Evolutionary conservation across 2,113 vertebrate genomes (phyloP).

Genomic region (Prionailurus viverrinus): DNA sequence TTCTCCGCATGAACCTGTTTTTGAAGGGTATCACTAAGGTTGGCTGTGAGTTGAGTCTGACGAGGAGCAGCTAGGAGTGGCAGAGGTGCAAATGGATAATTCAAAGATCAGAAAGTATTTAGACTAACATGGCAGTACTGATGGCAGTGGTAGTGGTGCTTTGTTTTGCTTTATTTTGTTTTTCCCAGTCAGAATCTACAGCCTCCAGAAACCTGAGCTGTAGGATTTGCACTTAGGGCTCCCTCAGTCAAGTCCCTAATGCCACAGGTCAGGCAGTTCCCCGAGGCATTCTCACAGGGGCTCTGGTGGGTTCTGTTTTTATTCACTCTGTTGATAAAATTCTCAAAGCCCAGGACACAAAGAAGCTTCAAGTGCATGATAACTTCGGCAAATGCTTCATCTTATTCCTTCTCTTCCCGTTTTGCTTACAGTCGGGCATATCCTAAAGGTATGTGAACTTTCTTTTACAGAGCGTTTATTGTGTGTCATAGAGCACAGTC

Average conservation of each 20-base stretch:
- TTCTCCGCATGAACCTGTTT: not conserved
- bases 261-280: conserved; percentile 46
- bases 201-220: not conserved
- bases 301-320: conserved; percentile 59
- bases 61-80: not conserved
- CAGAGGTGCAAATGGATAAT: not conserved
- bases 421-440: conserved; percentile 80
- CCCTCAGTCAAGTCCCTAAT: not conserved
- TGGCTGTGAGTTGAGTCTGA: not conserved
- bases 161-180: not conserved
- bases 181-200: not conserved
- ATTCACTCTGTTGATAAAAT: conserved; percentile 70
- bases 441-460: conserved; percentile 85
- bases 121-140: not conserved
- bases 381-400: conserved; percentile 78
- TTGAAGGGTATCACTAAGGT: not conserved
- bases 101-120: not conserved
- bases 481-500: conserved; percentile 80
- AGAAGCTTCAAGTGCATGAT: conserved; percentile 68
- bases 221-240: not conserved
- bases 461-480: conserved; percentile 78
- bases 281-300: not conserved
- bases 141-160: not conserved
- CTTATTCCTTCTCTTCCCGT: conserved; percentile 77
- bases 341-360: conserved; percentile 72